A percentile compares a stretch with the other conserved stretches of the same genome.
These are phyloP conservation scores for Eugnorisma glareosa DNA, from an alignment of 2,888 invertebrate genomes.

Conservation along the genomic window DNA sequence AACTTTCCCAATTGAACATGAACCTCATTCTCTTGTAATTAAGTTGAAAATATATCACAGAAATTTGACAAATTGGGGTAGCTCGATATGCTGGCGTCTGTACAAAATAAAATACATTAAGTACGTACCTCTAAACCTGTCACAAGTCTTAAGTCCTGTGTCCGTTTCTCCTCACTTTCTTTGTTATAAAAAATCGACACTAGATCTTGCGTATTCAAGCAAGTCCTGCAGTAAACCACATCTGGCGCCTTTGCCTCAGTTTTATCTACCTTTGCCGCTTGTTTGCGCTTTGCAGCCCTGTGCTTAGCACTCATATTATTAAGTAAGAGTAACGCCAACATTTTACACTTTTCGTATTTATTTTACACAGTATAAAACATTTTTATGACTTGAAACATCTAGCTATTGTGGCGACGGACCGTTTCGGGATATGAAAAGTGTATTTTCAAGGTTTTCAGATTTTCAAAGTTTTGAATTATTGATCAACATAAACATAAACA, in stretches of 20 bases:
- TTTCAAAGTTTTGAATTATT: background rate
- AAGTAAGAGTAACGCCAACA: conserved; percentile 61
- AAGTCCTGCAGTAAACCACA: conserved; percentile 76
- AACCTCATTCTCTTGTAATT: too few relatives aligned
- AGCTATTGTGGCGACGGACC: background rate
- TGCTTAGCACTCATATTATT: conserved; percentile 58
- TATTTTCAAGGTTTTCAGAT: background rate
- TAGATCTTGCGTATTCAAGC: conserved; percentile 75
- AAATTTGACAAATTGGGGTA: too few relatives aligned
- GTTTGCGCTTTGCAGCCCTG: conserved; percentile 27
- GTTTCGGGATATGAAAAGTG: background rate
- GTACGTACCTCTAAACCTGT: conserved; percentile 76
- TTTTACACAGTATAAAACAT: conserved; percentile 12
- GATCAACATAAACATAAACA: conserved; percentile 52
- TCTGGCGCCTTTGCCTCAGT: conserved; percentile 32
- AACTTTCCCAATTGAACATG: too few relatives aligned
- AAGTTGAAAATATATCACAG: too few relatives aligned
- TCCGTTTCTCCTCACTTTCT: conserved; percentile 72
- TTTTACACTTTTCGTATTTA: conserved; percentile 25
- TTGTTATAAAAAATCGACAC: conserved; percentile 76
- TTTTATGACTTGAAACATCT: conserved; percentile 36
- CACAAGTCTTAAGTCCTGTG: conserved; percentile 74
- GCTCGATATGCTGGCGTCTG: background rate
- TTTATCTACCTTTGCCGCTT: conserved; percentile 21
- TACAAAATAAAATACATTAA: background rate